Base-by-base conservation (phyloP, 2,888 invertebrate genomes). In the Cylindroiulus punctatus region DNA sequence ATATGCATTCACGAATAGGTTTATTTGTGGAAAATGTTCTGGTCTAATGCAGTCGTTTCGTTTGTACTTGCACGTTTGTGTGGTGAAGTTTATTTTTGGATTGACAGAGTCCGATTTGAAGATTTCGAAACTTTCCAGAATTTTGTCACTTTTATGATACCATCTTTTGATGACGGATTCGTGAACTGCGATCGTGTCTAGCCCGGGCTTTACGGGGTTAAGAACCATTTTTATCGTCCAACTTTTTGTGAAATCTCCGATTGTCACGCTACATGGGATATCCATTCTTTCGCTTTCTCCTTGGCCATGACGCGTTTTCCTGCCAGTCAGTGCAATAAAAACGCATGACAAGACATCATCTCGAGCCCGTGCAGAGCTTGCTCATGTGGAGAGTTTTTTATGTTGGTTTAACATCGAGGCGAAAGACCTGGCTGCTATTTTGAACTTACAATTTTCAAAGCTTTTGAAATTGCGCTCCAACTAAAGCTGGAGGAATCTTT, bases 311-410 rank as follows among this genome's bases (percentile, higher is more conserved):
- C n/a, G 57, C 57, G 65, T 65, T 65, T 65, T 65, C 65, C 65
- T 65, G 65, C 65, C 65, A 65, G 65, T 65, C 65, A 22, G 12
- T 65, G 26, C 65, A 65, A 65, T 65, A 65, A 65, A 26, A 65
- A 65, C 65, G 65, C 65, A 65, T 65, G 65, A 65, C 65, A 65
- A 65, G 65, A 65, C 65, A 65, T 65, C 65, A 26, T 65, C 65
- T 65, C 5, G 26, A 65, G n/a, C 65, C 19, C 65, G 26, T 26
- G 22, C 26, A 65, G 65, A 65, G 65, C n/a, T 65, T 65, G 65
- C 65, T 65, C 26, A 65, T 65, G 65, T 65, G 65, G 26, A 65
- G 65, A 65, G 26, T 65, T 65, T 65, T 65, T 65, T 65, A 65
- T 65, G 26, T 65, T 0, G 65, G 65, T 12, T 65, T 65, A 26